A percentile compares a stretch with the other conserved stretches of the same genome.
phyloP scores from a whole-genome alignment of 2,797 vertebrate genomes.

The Hemitrygon akajei region DNA sequence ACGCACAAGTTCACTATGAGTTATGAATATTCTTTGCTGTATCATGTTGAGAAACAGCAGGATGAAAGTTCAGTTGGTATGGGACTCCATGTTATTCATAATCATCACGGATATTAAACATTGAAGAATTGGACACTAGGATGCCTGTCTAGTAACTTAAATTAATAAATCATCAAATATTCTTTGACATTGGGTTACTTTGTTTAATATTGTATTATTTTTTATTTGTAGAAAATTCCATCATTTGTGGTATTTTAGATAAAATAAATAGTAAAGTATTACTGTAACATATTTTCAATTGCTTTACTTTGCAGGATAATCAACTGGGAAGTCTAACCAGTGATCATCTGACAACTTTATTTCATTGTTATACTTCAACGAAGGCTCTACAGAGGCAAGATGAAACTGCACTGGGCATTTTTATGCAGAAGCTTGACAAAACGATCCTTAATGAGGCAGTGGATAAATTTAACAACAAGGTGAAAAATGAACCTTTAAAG shows the following conservation, averaged over 20 bases:
- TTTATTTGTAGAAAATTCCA: not conserved
- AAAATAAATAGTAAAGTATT: not conserved
- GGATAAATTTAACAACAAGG: slow-evolving; percentile 23
- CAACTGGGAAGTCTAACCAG: not conserved
- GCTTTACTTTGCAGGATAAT: not conserved
- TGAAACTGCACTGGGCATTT: slow-evolving; percentile 3
- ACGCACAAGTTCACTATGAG: not conserved
- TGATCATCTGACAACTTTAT: not conserved
- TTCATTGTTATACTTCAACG: not conserved
- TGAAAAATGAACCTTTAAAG: not conserved
- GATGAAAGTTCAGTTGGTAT: not conserved
- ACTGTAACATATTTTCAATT: not conserved
- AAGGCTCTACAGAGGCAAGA: not conserved
- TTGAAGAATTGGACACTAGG: not conserved
- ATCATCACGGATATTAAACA: not conserved
- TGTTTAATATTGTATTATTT: not conserved
- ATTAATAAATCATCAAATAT: not conserved
- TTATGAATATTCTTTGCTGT: not conserved
- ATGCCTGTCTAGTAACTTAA: not conserved
- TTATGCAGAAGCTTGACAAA: slow-evolving; percentile 21
- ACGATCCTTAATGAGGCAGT: slow-evolving; percentile 4
- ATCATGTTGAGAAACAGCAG: not conserved
- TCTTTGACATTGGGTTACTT: not conserved
- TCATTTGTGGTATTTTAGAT: not conserved
- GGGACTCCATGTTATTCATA: not conserved